A percentile compares a stretch with the other conserved stretches of the same genome.
These are phyloP conservation scores for Plectropomus leopardus DNA, from an alignment of 2,113 vertebrate genomes.

Conservation along the genomic window DNA sequence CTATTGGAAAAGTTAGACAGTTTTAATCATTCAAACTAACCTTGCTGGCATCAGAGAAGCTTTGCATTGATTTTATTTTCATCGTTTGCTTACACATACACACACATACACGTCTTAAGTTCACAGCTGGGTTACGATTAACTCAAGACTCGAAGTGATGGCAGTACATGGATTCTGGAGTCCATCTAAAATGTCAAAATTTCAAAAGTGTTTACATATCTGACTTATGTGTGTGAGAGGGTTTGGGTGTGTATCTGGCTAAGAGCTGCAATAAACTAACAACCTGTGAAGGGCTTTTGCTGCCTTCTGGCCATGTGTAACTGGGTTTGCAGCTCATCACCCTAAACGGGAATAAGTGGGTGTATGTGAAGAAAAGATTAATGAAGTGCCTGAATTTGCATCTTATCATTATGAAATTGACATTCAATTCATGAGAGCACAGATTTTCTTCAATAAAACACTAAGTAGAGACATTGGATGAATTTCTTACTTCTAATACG, in stretches of 20 bases:
- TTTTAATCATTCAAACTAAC: background rate
- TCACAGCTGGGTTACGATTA: background rate
- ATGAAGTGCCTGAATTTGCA: too few relatives aligned
- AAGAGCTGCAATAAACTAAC: background rate
- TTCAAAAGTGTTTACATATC: background rate
- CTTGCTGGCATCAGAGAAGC: background rate
- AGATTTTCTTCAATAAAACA: background rate
- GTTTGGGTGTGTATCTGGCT: background rate
- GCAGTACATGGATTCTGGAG: background rate
- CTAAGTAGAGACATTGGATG: background rate
- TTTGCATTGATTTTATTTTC: conserved; percentile 15
- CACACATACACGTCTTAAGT: conserved; percentile 8
- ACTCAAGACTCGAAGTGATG: background rate
- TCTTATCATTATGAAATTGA: too few relatives aligned
- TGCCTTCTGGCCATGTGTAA: background rate
- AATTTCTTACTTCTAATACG: background rate
- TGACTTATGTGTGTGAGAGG: background rate
- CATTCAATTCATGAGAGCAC: background rate
- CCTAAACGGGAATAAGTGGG: too few relatives aligned
- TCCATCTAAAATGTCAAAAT: background rate
- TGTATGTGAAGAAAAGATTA: too few relatives aligned
- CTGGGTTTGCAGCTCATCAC: background rate
- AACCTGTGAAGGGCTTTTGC: background rate
- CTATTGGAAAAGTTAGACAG: background rate
- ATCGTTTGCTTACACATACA: conserved; percentile 5